Evolutionary conservation across 64 coral and sea anemone genomes (phyloP), one percentile per base, ranked within the genome.

Genomic region (Stichodactyla mertensii): DNA sequence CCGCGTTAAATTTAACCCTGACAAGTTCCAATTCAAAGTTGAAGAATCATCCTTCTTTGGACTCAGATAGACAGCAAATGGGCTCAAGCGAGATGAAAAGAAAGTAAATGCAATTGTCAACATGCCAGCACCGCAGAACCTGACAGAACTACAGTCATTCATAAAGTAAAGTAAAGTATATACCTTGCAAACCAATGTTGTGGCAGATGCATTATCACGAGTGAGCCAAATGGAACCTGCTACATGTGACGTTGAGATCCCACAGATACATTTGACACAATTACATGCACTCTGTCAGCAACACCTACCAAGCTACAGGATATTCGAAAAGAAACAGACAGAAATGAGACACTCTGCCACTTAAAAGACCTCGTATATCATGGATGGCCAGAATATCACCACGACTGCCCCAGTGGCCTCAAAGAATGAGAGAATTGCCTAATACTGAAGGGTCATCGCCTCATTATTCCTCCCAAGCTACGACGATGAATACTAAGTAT

Each of bases 321-420:
- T 55, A 87, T 91, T 24, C 77, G 71, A 86, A 51, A 87, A 16
- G 26, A 80, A 15, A 91, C 84, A 88, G 28, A 31, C 28, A 88
- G 79, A 20, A 55, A 88, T 51, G 57, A 55, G 82, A 85, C 67
- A 77, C 67, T 86, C 4, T 57, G 70, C 54, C 69, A 86, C 55
- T 20, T 87, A 55, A 92, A 92, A 81, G 85, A 92, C 78, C 86
- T 92, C 52, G 13, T 92, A 6, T 83, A 88, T 24, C 85, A 92
- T 18, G 86, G 91, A 81, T 88, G 84, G 90, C 85, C 85, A 58
- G 79, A 92, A 15, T 57, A 19, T 52, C 66, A 56, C 52, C 36
- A 87, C 16, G 85, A 92, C 1, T 92, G 78, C 64, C 90, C 85
- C 53, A 61, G 36, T 55, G 85, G 84, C 61, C 58, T 92, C 8